These are phyloP conservation scores for Stictonetta naevosa DNA, from an alignment of 2,113 vertebrate genomes.

Conservation along the genomic window DNA sequence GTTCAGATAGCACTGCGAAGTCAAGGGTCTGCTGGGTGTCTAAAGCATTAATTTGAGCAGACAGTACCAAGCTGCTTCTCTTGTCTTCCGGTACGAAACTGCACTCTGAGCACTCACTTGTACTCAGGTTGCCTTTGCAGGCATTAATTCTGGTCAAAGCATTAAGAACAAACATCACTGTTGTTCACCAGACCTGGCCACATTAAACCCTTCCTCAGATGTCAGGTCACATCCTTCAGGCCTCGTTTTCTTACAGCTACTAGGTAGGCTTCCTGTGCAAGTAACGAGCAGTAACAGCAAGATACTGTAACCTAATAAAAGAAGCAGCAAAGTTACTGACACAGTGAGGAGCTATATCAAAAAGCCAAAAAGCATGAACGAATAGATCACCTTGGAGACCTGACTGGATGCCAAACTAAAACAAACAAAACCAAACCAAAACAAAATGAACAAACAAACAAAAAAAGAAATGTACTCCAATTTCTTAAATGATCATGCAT, in stretches of 20 bases:
- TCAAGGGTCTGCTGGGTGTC: not conserved
- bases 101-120: fast-evolving
- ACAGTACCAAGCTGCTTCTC: not conserved
- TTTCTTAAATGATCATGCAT: not conserved
- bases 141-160: not conserved
- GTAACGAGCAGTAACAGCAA: not conserved
- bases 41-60: not conserved
- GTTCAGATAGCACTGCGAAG: not conserved
- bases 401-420: not conserved
- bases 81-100: not conserved
- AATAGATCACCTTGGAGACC: not conserved
- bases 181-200: fast-evolving
- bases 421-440: not conserved
- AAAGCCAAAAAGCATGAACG: not conserved
- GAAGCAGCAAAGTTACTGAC: not conserved
- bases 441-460: not conserved
- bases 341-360: not conserved
- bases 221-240: not conserved
- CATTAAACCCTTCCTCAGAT: not conserved
- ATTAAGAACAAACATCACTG: not conserved
- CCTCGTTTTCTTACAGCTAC: not conserved
- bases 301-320: not conserved
- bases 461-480: not conserved
- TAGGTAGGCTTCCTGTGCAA: not conserved
- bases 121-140: not conserved